These are phyloP conservation scores for Buathra laborator DNA, from an alignment of 2,888 invertebrate genomes.

Conservation along the genomic window DNA sequence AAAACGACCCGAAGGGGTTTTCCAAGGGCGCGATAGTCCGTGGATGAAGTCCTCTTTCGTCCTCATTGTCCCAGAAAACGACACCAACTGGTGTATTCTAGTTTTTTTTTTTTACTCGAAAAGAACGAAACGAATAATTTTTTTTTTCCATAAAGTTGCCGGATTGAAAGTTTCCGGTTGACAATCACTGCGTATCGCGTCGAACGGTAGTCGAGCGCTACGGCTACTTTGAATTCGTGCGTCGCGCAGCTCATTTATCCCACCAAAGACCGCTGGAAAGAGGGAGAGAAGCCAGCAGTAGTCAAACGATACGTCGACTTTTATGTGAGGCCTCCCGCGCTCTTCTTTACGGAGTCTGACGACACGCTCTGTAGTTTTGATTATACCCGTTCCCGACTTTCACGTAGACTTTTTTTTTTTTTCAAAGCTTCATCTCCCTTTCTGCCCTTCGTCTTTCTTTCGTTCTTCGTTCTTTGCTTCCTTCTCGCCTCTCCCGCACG, in stretches of 20 bases:
- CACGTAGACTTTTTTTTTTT: conserved; percentile 34
- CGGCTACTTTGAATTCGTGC: conserved; percentile 54
- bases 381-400: conserved; percentile 61
- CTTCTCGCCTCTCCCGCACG: conserved; percentile 58
- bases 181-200: conserved; percentile 36
- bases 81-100: background rate
- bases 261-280: conserved; percentile 24
- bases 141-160: background rate
- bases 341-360: conserved; percentile 33
- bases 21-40: conserved; percentile 26
- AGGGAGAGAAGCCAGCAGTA: conserved; percentile 25
- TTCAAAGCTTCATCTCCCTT: conserved; percentile 30
- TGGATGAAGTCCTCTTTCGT: conserved; percentile 32
- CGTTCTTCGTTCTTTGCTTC: conserved; percentile 35
- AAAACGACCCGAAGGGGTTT: conserved; percentile 58
- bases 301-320: conserved; percentile 55
- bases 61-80: background rate
- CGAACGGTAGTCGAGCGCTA: conserved; percentile 19
- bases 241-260: conserved; percentile 55
- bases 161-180: conserved; percentile 21
- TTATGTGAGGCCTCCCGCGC: conserved; percentile 34
- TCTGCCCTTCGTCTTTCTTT: conserved; percentile 34
- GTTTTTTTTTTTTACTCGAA: background rate
- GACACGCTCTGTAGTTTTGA: conserved; percentile 68
- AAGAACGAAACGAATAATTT: background rate